These are phyloP conservation scores for Chrysaora quinquecirrha DNA, from an alignment of 30 jellyfish, hydroid and myxozoan genomes.

Conservation along the genomic window DNA sequence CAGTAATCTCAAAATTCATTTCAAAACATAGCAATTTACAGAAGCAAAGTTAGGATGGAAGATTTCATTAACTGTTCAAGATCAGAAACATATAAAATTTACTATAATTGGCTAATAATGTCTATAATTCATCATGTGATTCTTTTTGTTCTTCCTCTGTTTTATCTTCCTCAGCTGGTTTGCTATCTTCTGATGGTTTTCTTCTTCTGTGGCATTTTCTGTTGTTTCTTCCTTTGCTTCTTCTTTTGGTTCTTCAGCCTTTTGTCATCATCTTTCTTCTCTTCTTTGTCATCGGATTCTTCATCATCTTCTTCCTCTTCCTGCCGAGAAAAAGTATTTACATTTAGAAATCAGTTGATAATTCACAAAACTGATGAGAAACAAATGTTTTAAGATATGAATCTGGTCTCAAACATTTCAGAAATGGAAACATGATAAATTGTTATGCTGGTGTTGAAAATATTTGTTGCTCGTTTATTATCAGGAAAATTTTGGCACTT, in stretches of 20 bases:
- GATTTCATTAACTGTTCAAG: too few species aligned
- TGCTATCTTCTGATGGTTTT: constrained; percentile 25
- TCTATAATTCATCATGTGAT: constrained; percentile 67
- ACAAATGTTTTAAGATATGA: too few species aligned
- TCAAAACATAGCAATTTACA: background rate
- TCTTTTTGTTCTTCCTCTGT: constrained; percentile 71
- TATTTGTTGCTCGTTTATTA: too few species aligned
- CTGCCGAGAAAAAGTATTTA: constrained; percentile 35
- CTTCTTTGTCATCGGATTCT: constrained; percentile 65
- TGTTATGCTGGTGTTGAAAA: too few species aligned
- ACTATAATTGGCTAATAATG: background rate
- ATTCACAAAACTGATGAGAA: background rate
- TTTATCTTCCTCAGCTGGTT: constrained; percentile 53
- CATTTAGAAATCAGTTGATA: background rate
- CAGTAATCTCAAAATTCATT: too few species aligned
- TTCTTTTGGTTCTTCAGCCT: constrained; percentile 29
- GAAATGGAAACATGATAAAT: too few species aligned
- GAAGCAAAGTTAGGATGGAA: too few species aligned
- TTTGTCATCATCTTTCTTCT: constrained; percentile 54
- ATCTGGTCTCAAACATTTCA: background rate
- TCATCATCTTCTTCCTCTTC: constrained; percentile 91
- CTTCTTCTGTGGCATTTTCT: constrained; percentile 22
- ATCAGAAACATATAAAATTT: constrained; percentile 10
- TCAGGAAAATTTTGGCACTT: too few species aligned
- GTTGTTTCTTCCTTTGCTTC: constrained; percentile 39